Percentiles rank a stretch among this genome's conserved stretches.
phyloP scores from a whole-genome alignment of 1,140 invertebrate genomes.

The Meloidogyne exigua region DNA sequence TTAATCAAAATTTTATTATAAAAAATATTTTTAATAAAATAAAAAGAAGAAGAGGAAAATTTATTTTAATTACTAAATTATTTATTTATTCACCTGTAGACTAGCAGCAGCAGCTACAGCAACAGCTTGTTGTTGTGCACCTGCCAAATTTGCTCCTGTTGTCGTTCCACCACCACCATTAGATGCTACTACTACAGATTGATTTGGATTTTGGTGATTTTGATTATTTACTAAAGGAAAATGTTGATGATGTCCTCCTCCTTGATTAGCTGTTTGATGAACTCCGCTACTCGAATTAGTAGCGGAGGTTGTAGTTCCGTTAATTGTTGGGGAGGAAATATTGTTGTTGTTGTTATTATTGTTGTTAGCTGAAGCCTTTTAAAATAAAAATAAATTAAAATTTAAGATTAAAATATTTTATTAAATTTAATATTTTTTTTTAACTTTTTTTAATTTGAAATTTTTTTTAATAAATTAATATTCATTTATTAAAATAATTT shows the following conservation, averaged over 20 bases:
- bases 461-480: too few species aligned
- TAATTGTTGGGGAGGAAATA: not conserved
- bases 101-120: not conserved
- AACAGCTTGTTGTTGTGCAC: not conserved
- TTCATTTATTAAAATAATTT: too few species aligned
- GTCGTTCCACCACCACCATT: not conserved
- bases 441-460: too few species aligned
- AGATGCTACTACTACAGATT: not conserved
- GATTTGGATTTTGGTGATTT: not conserved
- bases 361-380: not conserved
- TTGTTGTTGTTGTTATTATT: not conserved
- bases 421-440: too few species aligned
- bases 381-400: not conserved
- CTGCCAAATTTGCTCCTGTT: not conserved
- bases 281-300: not conserved
- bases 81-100: slow-evolving; percentile 1
- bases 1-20: too few species aligned
- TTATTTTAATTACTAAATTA: too few species aligned
- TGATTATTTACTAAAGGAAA: not conserved
- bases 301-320: not conserved
- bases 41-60: too few species aligned
- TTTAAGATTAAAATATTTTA: too few species aligned
- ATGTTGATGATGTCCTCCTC: not conserved
- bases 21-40: too few species aligned
- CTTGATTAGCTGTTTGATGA: not conserved